Evolutionary conservation across 2,797 vertebrate genomes (phyloP).

Genomic region (Antrozous pallidus): DNA sequence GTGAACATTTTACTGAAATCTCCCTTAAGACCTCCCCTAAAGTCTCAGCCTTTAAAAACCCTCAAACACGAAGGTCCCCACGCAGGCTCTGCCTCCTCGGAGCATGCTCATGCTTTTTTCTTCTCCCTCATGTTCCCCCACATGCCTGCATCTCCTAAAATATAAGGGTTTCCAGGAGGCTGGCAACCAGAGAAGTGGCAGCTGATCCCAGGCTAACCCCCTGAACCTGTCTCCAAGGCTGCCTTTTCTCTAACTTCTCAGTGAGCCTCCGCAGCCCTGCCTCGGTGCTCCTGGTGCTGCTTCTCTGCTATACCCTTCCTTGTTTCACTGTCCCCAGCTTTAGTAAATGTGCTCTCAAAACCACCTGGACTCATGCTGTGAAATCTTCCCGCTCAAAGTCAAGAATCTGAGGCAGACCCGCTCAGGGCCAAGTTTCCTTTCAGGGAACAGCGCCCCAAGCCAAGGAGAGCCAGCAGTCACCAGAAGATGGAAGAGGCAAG

Average conservation of each 20-base stretch:
- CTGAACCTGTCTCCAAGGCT: background rate
- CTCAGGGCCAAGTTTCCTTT: background rate
- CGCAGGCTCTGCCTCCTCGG: background rate
- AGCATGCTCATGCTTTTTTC: background rate
- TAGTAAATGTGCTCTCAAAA: background rate
- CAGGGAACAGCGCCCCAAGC: background rate
- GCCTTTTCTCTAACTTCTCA: background rate
- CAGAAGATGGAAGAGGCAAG: background rate
- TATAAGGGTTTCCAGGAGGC: background rate
- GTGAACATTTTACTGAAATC: background rate
- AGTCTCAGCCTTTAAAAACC: background rate
- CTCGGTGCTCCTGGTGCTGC: background rate
- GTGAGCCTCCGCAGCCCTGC: background rate
- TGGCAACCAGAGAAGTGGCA: background rate
- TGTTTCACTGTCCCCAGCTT: background rate
- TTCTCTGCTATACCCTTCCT: background rate
- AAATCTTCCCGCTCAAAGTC: background rate
- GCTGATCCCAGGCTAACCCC: background rate
- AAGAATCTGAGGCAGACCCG: background rate
- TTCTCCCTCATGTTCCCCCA: background rate
- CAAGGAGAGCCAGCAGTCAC: background rate
- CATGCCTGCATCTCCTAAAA: background rate
- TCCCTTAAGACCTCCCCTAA: background rate
- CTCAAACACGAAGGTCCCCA: background rate
- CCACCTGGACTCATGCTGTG: background rate